These are phyloP conservation scores for Heterodera filipjevi DNA, from an alignment of 2,888 invertebrate genomes.

Conservation along the genomic window DNA sequence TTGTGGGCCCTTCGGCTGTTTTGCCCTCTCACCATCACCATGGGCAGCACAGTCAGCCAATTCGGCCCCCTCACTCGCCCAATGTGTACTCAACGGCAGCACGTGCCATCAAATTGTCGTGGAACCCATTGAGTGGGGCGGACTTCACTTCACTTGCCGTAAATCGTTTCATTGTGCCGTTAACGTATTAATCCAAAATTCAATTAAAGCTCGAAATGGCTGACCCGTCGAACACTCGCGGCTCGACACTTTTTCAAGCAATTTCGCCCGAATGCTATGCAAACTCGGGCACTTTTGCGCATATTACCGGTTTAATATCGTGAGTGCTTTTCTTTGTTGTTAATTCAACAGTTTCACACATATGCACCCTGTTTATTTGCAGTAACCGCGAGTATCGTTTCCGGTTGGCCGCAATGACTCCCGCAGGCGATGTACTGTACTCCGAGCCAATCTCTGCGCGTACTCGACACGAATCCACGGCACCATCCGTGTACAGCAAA, in stretches of 20 bases:
- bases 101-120: conserved; percentile 24
- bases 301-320: conserved; percentile 38
- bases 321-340: conserved; percentile 22
- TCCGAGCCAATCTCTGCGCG: conserved; percentile 40
- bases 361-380: no score
- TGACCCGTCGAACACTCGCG: conserved; percentile 32
- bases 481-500: conserved; percentile 27
- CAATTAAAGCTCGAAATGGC: conserved; percentile 45
- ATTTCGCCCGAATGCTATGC: conserved; percentile 39
- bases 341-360: no score
- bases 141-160: conserved; percentile 15
- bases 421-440: conserved; percentile 35
- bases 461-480: conserved; percentile 41
- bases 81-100: conserved; percentile 18
- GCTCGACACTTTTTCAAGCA: conserved; percentile 38
- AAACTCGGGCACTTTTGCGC: conserved; percentile 33
- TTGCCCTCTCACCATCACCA: conserved; percentile 15
- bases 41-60: conserved; percentile 21
- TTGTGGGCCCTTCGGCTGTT: background rate
- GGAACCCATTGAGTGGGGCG: conserved; percentile 4
- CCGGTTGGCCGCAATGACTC: conserved; percentile 45
- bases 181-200: background rate
- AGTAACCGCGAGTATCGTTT: conserved; percentile 53
- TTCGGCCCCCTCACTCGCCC: conserved; percentile 26
- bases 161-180: background rate